phyloP scores from a whole-genome alignment of 2,888 invertebrate genomes.

The Cerastoderma edule region DNA sequence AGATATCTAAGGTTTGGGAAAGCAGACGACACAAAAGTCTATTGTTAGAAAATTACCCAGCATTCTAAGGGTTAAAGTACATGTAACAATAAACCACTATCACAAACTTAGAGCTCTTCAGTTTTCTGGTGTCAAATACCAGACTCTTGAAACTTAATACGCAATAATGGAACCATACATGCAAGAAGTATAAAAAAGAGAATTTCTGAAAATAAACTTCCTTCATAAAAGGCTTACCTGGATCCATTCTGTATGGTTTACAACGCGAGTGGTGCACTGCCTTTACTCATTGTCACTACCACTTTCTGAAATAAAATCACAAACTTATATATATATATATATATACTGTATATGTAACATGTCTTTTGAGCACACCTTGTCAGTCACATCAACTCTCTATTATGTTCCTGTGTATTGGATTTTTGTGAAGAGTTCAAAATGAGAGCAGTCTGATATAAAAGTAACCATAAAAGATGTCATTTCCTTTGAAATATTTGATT shows the following conservation, averaged over 20 bases:
- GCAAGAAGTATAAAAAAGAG: background rate
- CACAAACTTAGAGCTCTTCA: no score
- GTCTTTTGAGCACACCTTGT: background rate
- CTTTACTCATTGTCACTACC: background rate
- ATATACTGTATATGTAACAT: background rate
- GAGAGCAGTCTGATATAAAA: background rate
- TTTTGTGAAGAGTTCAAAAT: no score
- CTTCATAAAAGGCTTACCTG: background rate
- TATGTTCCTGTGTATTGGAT: no score
- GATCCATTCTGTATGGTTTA: slow-evolving; percentile 2
- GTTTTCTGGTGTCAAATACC: no score
- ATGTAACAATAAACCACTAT: no score
- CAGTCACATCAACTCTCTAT: background rate
- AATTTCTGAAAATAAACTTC: background rate
- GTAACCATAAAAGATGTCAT: background rate
- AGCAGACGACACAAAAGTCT: no score
- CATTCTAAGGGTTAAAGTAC: no score
- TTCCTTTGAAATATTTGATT: no score
- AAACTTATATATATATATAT: background rate
- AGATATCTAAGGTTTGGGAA: no score
- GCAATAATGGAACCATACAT: background rate
- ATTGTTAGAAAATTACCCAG: no score
- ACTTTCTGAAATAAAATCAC: background rate
- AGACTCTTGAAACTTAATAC: background rate
- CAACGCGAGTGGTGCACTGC: no score